A percentile compares a stretch with the other conserved stretches of the same genome.
These are phyloP conservation scores for Hylaeus anthracinus DNA, from an alignment of 1,140 invertebrate species.

Conservation along the genomic window DNA sequence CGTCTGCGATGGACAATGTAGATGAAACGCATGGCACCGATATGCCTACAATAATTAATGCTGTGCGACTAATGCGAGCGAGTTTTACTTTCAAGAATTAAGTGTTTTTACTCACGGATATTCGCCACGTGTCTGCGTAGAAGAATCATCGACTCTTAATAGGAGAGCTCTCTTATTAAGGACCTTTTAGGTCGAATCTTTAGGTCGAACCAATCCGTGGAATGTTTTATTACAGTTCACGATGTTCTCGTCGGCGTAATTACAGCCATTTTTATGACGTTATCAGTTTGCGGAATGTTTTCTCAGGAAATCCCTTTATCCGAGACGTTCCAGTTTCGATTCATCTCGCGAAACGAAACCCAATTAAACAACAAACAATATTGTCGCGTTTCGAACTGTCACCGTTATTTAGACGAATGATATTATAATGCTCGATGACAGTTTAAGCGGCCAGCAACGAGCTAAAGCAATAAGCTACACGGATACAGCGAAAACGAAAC, in stretches of 20 bases:
- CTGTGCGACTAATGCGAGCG: too few relatives aligned
- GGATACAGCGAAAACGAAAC: neutral
- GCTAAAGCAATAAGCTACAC: neutral
- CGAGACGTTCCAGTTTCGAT: neutral
- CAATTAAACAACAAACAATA: neutral
- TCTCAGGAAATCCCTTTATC: neutral
- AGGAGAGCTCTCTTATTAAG: too few relatives aligned
- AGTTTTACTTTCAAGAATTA: too few relatives aligned
- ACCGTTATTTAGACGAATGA: slow-evolving; percentile 5
- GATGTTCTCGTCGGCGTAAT: too few relatives aligned
- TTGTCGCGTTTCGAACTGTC: neutral
- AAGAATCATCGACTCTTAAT: too few relatives aligned
- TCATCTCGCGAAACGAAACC: neutral
- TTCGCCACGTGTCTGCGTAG: too few relatives aligned
- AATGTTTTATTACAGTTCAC: neutral
- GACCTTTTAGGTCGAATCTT: too few relatives aligned
- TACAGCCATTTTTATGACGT: neutral
- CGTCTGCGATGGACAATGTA: neutral
- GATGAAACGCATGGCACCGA: neutral
- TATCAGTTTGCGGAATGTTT: neutral
- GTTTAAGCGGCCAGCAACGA: neutral
- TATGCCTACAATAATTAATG: neutral
- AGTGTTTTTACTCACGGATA: too few relatives aligned
- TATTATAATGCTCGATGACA: neutral
- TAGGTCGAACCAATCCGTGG: neutral